A percentile compares a stretch with the other conserved stretches of the same genome.
Conservation (phyloP, 2,888 invertebrate species). For the Eubasilissa splendida region DNA sequence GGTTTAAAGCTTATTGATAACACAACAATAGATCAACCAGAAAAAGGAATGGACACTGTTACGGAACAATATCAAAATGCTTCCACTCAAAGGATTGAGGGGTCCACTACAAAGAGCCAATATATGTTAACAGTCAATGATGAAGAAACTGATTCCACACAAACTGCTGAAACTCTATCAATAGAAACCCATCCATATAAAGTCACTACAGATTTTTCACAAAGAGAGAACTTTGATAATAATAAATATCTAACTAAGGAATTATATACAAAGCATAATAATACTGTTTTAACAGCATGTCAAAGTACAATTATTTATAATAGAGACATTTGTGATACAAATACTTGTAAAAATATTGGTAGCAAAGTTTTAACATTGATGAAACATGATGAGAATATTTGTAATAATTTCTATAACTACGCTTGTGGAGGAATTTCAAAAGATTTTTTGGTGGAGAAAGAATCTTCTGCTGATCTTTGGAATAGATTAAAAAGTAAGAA, state of each 20-base stretch:
- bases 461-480: constrained; percentile 34
- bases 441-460: constrained; percentile 36
- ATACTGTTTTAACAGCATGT: not conserved
- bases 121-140: not conserved
- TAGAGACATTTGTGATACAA: constrained; percentile 32
- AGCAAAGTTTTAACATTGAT: constrained; percentile 41
- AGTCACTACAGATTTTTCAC: not conserved
- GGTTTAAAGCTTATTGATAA: too few relatives aligned
- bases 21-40: too few relatives aligned
- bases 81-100: too few relatives aligned
- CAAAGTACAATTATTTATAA: not conserved
- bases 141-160: not conserved
- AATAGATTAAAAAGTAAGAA: constrained; percentile 40
- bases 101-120: too few relatives aligned
- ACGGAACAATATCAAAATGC: too few relatives aligned
- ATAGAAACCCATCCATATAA: not conserved
- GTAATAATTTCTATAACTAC: constrained; percentile 45
- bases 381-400: constrained; percentile 33
- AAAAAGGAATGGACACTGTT: too few relatives aligned
- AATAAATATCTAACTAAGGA: too few relatives aligned
- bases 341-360: constrained; percentile 45
- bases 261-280: too few relatives aligned
- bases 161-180: not conserved
- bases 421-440: constrained; percentile 46
- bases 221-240: not conserved